These are phyloP conservation scores for Rhagophthalmus giganteus DNA, from an alignment of 2,888 invertebrate genomes.

Conservation along the genomic window DNA sequence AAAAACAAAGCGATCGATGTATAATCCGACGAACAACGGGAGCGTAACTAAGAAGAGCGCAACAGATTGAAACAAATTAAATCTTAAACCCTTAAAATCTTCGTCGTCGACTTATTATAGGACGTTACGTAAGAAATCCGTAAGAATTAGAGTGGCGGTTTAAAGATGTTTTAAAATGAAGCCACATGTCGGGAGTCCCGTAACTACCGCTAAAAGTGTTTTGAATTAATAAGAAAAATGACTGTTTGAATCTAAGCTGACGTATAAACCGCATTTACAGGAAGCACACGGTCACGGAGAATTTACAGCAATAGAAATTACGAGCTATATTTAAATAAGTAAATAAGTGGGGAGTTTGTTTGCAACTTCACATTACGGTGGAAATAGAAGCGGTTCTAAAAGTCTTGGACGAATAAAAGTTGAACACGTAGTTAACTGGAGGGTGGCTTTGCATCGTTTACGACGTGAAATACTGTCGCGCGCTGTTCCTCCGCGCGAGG, in stretches of 20 bases:
- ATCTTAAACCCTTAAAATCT: too few relatives aligned
- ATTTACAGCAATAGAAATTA: conserved; percentile 46
- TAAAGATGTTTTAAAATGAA: conserved; percentile 8
- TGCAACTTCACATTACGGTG: conserved; percentile 34
- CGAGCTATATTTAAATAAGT: conserved; percentile 41
- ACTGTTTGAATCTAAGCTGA: conserved; percentile 43
- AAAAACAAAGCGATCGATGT: too few relatives aligned
- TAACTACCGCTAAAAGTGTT: conserved; percentile 39
- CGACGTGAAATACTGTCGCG: background rate
- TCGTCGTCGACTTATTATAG: too few relatives aligned
- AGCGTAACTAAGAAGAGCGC: too few relatives aligned
- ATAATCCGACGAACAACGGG: too few relatives aligned
- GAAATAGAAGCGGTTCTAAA: conserved; percentile 34
- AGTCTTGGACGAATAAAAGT: conserved; percentile 18
- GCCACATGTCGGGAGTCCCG: conserved; percentile 8
- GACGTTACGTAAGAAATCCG: too few relatives aligned
- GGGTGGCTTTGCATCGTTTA: conserved; percentile 34
- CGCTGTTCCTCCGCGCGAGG: too few relatives aligned
- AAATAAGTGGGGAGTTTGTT: conserved; percentile 35
- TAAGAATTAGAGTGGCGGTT: background rate
- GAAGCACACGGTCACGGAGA: conserved; percentile 47
- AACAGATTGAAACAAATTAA: too few relatives aligned
- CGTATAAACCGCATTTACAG: conserved; percentile 38
- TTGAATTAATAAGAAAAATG: conserved; percentile 51
- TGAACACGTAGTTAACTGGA: conserved; percentile 18